Conservation (phyloP, 2,797 vertebrate genomes). For the Valencia hispanica region DNA sequence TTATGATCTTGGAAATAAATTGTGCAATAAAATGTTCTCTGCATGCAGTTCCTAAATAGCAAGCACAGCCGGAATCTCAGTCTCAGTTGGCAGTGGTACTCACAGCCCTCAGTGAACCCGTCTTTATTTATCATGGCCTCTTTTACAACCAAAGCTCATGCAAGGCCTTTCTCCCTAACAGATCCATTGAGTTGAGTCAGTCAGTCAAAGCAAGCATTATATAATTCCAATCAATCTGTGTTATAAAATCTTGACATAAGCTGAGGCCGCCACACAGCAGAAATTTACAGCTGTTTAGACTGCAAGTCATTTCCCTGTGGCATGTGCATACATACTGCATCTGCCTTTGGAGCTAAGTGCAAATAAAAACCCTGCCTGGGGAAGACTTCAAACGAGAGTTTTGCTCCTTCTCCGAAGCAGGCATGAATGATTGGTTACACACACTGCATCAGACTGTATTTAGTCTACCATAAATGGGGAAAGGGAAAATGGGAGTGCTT, state of each 20-base stretch:
- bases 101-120: conserved; percentile 46
- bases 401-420: conserved; percentile 39
- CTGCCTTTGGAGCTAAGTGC: conserved; percentile 33
- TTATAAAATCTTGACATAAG: conserved; percentile 75
- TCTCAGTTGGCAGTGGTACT: conserved; percentile 27
- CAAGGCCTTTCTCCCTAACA: conserved; percentile 62
- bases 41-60: conserved; percentile 46
- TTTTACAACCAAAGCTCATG: conserved; percentile 56
- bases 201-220: conserved; percentile 68
- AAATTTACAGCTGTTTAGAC: conserved; percentile 75
- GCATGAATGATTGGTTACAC: conserved; percentile 43
- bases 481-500: conserved; percentile 6
- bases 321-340: conserved; percentile 42
- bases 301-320: conserved; percentile 62
- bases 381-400: conserved; percentile 48
- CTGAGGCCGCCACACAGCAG: conserved; percentile 43
- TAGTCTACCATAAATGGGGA: conserved; percentile 35
- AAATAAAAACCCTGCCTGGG: conserved; percentile 40
- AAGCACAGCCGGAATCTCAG: conserved; percentile 48
- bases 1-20: conserved; percentile 55
- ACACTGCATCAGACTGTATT: conserved; percentile 39
- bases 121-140: conserved; percentile 58
- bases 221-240: conserved; percentile 77
- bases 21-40: conserved; percentile 52
- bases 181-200: conserved; percentile 70